phyloP scores from a whole-genome alignment of 1,140 invertebrate species.

The Limonius californicus region DNA sequence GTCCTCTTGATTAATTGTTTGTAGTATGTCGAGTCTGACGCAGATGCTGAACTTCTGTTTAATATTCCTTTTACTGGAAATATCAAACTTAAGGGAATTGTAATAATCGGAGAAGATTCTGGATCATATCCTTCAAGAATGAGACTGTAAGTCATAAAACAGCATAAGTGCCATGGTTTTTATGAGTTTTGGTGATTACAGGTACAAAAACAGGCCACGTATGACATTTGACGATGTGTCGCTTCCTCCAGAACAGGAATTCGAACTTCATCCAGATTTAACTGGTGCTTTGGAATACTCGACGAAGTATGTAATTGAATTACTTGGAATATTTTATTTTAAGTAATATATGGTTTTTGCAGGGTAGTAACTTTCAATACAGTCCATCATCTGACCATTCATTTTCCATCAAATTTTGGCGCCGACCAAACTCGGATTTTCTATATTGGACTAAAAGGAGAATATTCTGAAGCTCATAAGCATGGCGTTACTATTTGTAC shows the following conservation, averaged over 20 bases:
- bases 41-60: slow-evolving; percentile 89
- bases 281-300: slow-evolving; percentile 82
- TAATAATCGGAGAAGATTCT: slow-evolving; percentile 82
- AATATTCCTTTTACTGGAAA: slow-evolving; percentile 95
- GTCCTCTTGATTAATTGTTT: too few relatives aligned
- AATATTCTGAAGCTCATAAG: slow-evolving; percentile 77
- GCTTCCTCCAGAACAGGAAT: slow-evolving; percentile 79
- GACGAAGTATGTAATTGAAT: slow-evolving; percentile 66
- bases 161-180: neutral
- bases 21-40: slow-evolving; percentile 92
- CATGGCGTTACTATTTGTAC: slow-evolving; percentile 88
- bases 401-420: slow-evolving; percentile 87
- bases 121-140: slow-evolving; percentile 78
- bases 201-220: slow-evolving; percentile 85
- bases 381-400: slow-evolving; percentile 80
- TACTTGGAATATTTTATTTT: neutral
- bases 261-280: slow-evolving; percentile 79
- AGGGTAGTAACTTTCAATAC: slow-evolving; percentile 88
- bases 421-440: slow-evolving; percentile 80
- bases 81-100: slow-evolving; percentile 91
- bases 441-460: slow-evolving; percentile 93
- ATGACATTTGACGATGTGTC: slow-evolving; percentile 91
- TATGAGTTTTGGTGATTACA: slow-evolving; percentile 42
- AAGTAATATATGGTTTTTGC: slow-evolving; percentile 44
- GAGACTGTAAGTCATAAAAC: slow-evolving; percentile 66